Base-by-base conservation (phyloP, 2,113 vertebrate genomes). In the Platichthys flesus region DNA sequence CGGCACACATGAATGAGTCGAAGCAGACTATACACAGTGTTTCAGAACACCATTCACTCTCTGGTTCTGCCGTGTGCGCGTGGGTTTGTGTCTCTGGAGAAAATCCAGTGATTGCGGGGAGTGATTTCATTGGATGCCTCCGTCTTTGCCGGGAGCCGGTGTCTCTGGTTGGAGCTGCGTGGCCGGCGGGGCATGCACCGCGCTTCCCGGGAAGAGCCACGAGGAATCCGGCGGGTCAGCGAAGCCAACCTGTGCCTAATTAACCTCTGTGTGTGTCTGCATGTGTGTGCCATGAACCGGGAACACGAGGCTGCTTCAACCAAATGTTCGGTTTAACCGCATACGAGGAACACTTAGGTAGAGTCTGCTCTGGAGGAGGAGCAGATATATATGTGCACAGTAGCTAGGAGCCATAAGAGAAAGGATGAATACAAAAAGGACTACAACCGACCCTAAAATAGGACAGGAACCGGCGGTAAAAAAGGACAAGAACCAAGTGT, bases 221-320 rank as follows among this genome's bases (percentile, higher is more conserved):
- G 24, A 89, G 78, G 76, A 60, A 83, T 82, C 52, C 64, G 67
- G 77, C 79, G 26, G 89, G 83, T 90, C 81, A 82, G 26, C 59
- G 9, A 82, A 86, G 66, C 74, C 69, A 84, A 91, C 86, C 86
- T 87, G 76, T 76, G 76, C 68, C 82, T 88, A 84, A 90, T 89
- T 88, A 84, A 84, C 81, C 76, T 81, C 51, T 83, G 69, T 70
- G 70, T 72, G 70, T 14, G 14, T 64, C 4, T 71, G 62, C 23
- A 28, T 21, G 81, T 45, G 67, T 58, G 73, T 62, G 49, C 28
- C 3, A 51, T n/a, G 54, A 70, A 62, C 26, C 47, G 16, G n/a
- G 28, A 55, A 31, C 45, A 55, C 49, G 21, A 66, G 54, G 35
- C 65, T 35, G 40, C 35, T 49, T 5, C 16, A 3, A 37, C 26